A percentile compares a stretch with the other conserved stretches of the same genome.
These are phyloP conservation scores for Leucophenga maculata DNA, from an alignment of 2,888 invertebrate genomes.

Conservation along the genomic window DNA sequence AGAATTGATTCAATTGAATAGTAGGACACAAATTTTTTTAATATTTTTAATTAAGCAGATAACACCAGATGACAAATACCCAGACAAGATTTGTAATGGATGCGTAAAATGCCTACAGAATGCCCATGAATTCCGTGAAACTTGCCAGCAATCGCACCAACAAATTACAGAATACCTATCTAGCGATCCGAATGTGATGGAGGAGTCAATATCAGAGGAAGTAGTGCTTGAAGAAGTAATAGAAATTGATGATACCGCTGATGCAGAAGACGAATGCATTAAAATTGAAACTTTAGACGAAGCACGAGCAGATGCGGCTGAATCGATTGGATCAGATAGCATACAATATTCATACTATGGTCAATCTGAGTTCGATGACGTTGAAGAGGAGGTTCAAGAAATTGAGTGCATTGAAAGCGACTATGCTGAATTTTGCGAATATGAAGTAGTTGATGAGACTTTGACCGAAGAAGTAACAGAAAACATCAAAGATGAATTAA, in stretches of 20 bases:
- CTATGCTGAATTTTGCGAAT: conserved; percentile 44
- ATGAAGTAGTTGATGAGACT: conserved; percentile 43
- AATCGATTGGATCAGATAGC: conserved; percentile 40
- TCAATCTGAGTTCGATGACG: conserved; percentile 43
- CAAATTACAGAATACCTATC: conserved; percentile 57
- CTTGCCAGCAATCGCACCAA: conserved; percentile 64
- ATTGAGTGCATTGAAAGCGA: conserved; percentile 44
- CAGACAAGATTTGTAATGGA: conserved; percentile 65
- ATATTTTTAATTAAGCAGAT: conserved; percentile 46
- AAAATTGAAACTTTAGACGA: conserved; percentile 43
- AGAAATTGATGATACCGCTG: conserved; percentile 11
- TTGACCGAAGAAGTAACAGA: background rate
- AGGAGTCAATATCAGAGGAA: background rate
- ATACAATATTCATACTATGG: conserved; percentile 40
- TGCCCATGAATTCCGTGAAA: conserved; percentile 62
- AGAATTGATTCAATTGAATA: background rate
- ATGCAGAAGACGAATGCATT: conserved; percentile 35
- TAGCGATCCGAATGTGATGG: conserved; percentile 30
- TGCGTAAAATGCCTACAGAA: conserved; percentile 58
- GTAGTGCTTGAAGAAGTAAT: background rate
- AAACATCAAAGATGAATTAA: conserved; percentile 39
- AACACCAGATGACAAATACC: conserved; percentile 62
- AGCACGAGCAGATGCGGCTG: conserved; percentile 41
- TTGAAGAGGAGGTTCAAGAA: conserved; percentile 49
- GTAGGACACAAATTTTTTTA: background rate